Percentiles rank a stretch among this genome's conserved stretches.
Conservation (phyloP, 2,113 vertebrate genomes). For the Cheirogaleus medius region DNA sequence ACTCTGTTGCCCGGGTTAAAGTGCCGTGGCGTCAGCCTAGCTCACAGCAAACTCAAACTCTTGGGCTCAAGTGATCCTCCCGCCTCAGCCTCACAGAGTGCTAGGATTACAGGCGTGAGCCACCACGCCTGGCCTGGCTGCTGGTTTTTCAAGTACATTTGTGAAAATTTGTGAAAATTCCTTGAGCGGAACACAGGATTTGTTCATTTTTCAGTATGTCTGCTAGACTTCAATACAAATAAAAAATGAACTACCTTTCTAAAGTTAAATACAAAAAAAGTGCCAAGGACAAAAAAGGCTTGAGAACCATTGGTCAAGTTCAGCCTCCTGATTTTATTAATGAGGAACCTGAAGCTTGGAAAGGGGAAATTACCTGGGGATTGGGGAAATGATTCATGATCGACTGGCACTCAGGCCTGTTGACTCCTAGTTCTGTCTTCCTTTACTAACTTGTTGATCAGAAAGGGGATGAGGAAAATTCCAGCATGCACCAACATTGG, state of each 20-base stretch:
- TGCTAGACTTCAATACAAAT: background rate
- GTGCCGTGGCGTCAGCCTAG: too few relatives aligned
- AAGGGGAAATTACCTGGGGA: background rate
- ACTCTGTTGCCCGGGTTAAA: too few relatives aligned
- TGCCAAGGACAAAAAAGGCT: background rate
- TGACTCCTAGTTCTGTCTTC: background rate
- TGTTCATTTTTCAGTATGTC: background rate
- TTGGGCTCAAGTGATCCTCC: too few relatives aligned
- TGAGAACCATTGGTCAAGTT: background rate
- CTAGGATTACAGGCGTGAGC: too few relatives aligned
- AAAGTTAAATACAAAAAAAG: background rate
- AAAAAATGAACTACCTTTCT: background rate
- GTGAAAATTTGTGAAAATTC: background rate
- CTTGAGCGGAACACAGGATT: background rate
- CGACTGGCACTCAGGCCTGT: background rate
- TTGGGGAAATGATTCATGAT: background rate
- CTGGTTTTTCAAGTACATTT: background rate
- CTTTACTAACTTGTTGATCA: background rate
- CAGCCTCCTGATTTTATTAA: background rate
- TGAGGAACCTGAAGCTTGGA: background rate
- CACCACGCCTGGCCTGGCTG: too few relatives aligned
- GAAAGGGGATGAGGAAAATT: background rate
- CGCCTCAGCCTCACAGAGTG: too few relatives aligned
- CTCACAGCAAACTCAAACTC: too few relatives aligned
- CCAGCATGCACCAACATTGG: background rate